These are phyloP conservation scores for Lucifuga dentata DNA, from an alignment of 2,113 vertebrate genomes.

Conservation along the genomic window DNA sequence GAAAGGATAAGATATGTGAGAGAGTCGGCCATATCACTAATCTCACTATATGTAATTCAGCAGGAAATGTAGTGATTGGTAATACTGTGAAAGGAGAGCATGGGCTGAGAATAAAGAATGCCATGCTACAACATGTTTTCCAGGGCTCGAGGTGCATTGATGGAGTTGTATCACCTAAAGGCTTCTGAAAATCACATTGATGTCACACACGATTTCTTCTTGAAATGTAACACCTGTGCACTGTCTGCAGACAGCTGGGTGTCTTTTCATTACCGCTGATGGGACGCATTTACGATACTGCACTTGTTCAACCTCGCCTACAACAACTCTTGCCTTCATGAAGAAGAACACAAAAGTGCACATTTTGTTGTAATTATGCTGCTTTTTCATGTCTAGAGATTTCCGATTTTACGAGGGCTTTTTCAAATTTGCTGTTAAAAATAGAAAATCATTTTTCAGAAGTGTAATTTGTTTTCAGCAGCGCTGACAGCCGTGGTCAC, in stretches of 20 bases:
- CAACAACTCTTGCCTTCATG: conserved; percentile 6
- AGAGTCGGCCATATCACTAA: conserved; percentile 47
- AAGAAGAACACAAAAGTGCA: conserved; percentile 2
- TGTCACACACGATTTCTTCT: conserved; percentile 50
- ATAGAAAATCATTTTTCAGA: conserved; percentile 23
- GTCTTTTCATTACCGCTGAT: conserved; percentile 49
- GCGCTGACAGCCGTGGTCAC: background rate
- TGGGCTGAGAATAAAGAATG: conserved; percentile 1
- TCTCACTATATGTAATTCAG: conserved; percentile 57
- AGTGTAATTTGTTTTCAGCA: conserved; percentile 1
- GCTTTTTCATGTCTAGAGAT: conserved; percentile 28
- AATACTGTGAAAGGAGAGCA: conserved; percentile 25
- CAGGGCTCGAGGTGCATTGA: background rate
- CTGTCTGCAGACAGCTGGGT: conserved; percentile 29
- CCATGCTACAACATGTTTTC: conserved; percentile 12
- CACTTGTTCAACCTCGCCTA: conserved; percentile 14
- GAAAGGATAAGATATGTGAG: conserved; percentile 60
- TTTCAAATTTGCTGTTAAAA: conserved; percentile 10
- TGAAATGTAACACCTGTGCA: conserved; percentile 46
- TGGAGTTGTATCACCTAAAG: conserved; percentile 8
- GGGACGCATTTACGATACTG: conserved; percentile 6
- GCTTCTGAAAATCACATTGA: conserved; percentile 33
- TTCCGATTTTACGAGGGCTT: background rate
- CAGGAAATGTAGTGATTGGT: conserved; percentile 13
- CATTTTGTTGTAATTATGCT: conserved; percentile 9